Percentiles rank a stretch among this genome's conserved stretches.
Conservation (phyloP, 2,113 vertebrate species). For the Campylomormyrus numenius region DNA sequence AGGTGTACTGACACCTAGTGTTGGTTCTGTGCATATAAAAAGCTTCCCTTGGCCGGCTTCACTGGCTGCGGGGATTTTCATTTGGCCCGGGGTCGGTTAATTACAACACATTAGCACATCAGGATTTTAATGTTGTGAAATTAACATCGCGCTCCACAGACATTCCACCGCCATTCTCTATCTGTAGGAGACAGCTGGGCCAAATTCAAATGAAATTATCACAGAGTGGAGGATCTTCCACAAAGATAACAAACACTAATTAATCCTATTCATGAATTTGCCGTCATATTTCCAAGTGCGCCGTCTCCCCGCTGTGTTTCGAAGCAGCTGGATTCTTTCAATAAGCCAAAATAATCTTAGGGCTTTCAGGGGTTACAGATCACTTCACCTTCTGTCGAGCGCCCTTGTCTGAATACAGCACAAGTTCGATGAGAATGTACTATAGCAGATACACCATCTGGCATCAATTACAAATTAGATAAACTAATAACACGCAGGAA, state of each 20-base stretch:
- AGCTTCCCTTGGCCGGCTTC: background rate
- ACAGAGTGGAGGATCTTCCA: conserved; percentile 17
- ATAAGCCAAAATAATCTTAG: conserved; percentile 1
- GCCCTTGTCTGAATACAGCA: background rate
- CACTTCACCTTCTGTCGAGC: background rate
- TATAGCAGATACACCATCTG: background rate
- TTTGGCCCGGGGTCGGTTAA: conserved; percentile 7
- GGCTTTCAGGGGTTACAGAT: background rate
- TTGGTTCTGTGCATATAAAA: background rate
- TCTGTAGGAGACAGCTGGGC: conserved; percentile 15
- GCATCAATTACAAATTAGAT: background rate
- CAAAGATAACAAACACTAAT: conserved; percentile 18
- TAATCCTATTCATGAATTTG: conserved; percentile 20
- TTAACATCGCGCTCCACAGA: background rate
- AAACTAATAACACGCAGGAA: background rate
- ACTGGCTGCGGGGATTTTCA: background rate
- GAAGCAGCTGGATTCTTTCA: conserved; percentile 1
- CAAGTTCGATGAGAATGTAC: background rate
- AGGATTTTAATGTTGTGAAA: conserved; percentile 15
- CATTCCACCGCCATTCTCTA: background rate
- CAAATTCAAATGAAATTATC: conserved; percentile 15
- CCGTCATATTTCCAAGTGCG: background rate
- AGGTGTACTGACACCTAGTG: conserved; percentile 16
- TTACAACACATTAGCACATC: conserved; percentile 3
- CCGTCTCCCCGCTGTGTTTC: background rate